These are phyloP conservation scores for Galaxias olidus DNA, from an alignment of 2,797 vertebrate species.

Conservation along the genomic window DNA sequence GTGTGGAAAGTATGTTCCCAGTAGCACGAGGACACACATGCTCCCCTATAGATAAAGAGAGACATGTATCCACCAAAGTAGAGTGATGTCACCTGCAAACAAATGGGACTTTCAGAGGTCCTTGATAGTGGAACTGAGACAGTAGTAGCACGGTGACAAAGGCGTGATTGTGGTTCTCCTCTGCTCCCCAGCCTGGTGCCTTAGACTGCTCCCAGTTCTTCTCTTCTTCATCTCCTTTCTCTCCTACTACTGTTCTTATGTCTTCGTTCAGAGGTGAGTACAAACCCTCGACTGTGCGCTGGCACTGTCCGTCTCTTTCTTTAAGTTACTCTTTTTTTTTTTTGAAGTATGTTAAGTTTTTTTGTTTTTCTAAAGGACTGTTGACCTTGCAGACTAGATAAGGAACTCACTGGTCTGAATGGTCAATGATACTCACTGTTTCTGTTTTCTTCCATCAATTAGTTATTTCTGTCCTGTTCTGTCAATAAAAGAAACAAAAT, in stretches of 20 bases:
- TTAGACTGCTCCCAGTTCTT: slow-evolving; percentile 63
- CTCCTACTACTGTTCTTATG: slow-evolving; percentile 71
- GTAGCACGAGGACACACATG: not conserved
- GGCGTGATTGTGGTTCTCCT: not conserved
- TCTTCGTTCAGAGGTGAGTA: slow-evolving; percentile 68
- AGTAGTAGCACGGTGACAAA: too few relatives aligned
- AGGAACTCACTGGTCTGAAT: too few relatives aligned
- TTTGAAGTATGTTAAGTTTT: not conserved
- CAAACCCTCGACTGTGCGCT: slow-evolving; percentile 2
- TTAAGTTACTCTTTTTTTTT: not conserved
- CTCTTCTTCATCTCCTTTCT: slow-evolving; percentile 61
- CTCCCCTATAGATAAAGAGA: not conserved
- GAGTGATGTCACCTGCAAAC: not conserved
- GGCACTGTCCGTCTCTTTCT: not conserved
- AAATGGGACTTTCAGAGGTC: not conserved
- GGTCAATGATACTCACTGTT: too few relatives aligned
- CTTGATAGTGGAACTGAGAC: not conserved
- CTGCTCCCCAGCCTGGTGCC: slow-evolving; percentile 64
- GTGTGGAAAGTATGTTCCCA: slow-evolving; percentile 8
- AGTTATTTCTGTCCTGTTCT: too few relatives aligned
- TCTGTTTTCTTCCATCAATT: too few relatives aligned
- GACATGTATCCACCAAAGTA: not conserved
- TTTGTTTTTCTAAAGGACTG: not conserved
- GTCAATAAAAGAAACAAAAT: too few relatives aligned
- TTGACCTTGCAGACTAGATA: too few relatives aligned